A percentile compares a stretch with the other conserved stretches of the same genome.
Evolutionary conservation across 2,888 invertebrate genomes (phyloP).

Genomic region (Chloromyia formosa): DNA sequence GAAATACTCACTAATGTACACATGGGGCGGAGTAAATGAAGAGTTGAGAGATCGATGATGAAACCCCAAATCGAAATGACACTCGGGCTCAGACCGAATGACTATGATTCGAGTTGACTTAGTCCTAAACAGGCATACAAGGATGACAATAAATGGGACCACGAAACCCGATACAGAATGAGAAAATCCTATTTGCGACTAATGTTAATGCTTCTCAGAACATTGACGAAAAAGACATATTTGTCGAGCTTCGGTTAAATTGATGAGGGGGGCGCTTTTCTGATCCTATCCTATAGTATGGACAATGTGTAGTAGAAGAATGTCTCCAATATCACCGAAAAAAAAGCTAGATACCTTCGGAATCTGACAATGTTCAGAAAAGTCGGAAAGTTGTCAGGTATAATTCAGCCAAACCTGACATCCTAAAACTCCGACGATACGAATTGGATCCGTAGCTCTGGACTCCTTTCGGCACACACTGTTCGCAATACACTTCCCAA

Average conservation of each 20-base stretch:
- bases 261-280: constrained; percentile 1
- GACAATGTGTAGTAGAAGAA: too few species aligned
- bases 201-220: constrained; percentile 7
- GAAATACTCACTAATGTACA: too few species aligned
- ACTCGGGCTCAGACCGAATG: neutral
- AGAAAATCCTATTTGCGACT: neutral
- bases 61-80: neutral
- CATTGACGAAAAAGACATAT: neutral
- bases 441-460: too few species aligned
- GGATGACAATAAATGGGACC: constrained; percentile 1
- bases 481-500: neutral
- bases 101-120: constrained; percentile 8
- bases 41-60: too few species aligned
- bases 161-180: neutral
- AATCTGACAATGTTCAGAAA: too few species aligned
- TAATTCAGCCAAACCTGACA: neutral
- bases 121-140: neutral
- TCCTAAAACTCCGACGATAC: too few species aligned
- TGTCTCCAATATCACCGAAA: too few species aligned
- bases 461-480: neutral
- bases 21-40: too few species aligned
- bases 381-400: too few species aligned
- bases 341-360: too few species aligned
- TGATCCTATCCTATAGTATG: neutral
- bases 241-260: neutral